phyloP scores from a whole-genome alignment of 2,113 vertebrate genomes.

The Lasiurus borealis region DNA sequence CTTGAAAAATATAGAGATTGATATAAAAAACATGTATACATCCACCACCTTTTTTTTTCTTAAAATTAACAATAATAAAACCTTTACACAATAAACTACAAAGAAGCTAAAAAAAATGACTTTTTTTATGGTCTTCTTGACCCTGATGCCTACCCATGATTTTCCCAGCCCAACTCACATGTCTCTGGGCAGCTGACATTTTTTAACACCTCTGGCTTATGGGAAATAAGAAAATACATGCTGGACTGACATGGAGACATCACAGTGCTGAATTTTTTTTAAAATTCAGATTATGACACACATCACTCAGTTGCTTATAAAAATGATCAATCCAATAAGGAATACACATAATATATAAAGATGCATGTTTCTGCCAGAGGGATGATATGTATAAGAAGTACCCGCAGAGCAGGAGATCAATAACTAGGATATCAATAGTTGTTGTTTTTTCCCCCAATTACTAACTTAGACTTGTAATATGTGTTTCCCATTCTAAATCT shows the following conservation, averaged over 20 bases:
- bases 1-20: not conserved
- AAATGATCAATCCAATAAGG: conserved; percentile 23
- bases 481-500: not conserved
- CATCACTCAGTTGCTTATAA: not conserved
- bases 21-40: not conserved
- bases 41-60: not conserved
- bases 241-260: not conserved
- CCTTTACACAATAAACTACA: not conserved
- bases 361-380: conserved; percentile 57
- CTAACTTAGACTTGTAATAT: conserved; percentile 17
- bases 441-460: not conserved
- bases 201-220: accelerated
- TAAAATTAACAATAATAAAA: not conserved
- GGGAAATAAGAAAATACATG: not conserved
- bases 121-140: not conserved
- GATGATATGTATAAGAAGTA: conserved; percentile 54
- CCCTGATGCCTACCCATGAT: too few species aligned
- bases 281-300: not conserved
- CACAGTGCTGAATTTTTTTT: not conserved
- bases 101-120: not conserved
- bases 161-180: not conserved
- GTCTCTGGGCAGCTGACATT: not conserved
- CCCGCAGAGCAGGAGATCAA: not conserved
- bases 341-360: not conserved
- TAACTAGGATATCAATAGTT: conserved; percentile 63